phyloP scores from a whole-genome alignment of 2,113 vertebrate species.

The Dasyurus viverrinus region DNA sequence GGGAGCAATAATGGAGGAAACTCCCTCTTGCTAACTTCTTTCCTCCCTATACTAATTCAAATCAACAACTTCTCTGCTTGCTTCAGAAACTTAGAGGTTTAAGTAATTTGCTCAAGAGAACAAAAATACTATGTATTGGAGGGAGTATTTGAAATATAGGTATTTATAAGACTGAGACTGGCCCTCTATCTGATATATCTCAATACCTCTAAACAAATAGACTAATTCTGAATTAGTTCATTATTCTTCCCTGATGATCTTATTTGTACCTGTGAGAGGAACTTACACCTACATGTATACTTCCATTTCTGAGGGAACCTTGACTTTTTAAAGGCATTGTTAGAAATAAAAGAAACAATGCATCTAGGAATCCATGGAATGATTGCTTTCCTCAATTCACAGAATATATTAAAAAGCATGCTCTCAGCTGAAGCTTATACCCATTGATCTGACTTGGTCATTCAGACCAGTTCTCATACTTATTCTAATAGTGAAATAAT shows the following conservation, averaged over 20 bases:
- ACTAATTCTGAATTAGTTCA: background rate
- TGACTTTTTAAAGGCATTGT: background rate
- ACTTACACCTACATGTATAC: background rate
- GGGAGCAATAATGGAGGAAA: background rate
- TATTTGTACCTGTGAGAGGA: background rate
- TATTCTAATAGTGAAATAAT: background rate
- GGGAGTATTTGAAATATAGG: background rate
- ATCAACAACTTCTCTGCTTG: background rate
- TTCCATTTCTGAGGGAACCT: background rate
- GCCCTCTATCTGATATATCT: background rate
- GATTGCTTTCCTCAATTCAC: background rate
- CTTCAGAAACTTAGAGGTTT: background rate
- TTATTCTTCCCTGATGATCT: background rate
- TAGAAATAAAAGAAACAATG: background rate
- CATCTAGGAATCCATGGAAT: too few species aligned
- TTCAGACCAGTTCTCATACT: background rate
- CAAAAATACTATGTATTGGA: background rate
- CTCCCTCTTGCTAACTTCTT: background rate
- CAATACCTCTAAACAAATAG: background rate
- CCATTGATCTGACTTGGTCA: background rate
- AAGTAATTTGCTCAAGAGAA: background rate
- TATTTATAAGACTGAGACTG: background rate
- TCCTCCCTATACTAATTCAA: background rate
- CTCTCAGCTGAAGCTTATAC: background rate
- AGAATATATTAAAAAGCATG: background rate